A percentile compares a stretch with the other conserved stretches of the same genome.
phyloP scores from a whole-genome alignment of 1,140 invertebrate genomes.

The Apis dorsata region DNA sequence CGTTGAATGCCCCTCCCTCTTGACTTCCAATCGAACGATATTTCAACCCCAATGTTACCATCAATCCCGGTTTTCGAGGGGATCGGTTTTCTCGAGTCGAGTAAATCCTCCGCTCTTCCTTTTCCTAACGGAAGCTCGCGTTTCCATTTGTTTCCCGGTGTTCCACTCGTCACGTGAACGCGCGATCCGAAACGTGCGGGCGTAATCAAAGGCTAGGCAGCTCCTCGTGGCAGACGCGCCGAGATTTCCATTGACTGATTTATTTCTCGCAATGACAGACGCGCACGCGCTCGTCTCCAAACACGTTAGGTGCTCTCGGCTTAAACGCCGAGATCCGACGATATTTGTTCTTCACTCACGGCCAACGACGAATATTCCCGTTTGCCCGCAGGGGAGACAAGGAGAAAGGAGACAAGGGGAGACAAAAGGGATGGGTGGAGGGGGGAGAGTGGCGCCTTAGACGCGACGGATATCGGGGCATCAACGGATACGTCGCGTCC shows the following conservation, averaged over 20 bases:
- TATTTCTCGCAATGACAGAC: conserved; percentile 44
- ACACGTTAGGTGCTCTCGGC: neutral
- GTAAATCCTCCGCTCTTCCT: too few species aligned
- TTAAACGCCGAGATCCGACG: conserved; percentile 40
- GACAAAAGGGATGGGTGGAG: conserved; percentile 11
- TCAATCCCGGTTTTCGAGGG: neutral
- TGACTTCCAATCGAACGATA: neutral
- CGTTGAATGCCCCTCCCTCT: neutral
- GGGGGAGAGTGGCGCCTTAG: too few species aligned
- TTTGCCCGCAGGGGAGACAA: conserved; percentile 14
- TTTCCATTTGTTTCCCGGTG: neutral
- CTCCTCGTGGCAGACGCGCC: conserved; percentile 7
- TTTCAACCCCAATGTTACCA: neutral
- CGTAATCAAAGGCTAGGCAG: conserved; percentile 43
- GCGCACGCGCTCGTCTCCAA: conserved; percentile 58
- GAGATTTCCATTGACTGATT: conserved; percentile 54
- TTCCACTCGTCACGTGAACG: neutral
- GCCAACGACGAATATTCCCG: conserved; percentile 44
- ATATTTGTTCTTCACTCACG: conserved; percentile 64
- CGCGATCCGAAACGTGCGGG: conserved; percentile 1
- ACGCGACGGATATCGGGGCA: neutral
- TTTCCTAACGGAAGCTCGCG: neutral
- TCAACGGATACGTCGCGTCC: neutral
- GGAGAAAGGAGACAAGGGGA: neutral
- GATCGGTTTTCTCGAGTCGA: too few species aligned